Conservation (phyloP, 2,888 invertebrate genomes). For the Habrosyne pyritoides region DNA sequence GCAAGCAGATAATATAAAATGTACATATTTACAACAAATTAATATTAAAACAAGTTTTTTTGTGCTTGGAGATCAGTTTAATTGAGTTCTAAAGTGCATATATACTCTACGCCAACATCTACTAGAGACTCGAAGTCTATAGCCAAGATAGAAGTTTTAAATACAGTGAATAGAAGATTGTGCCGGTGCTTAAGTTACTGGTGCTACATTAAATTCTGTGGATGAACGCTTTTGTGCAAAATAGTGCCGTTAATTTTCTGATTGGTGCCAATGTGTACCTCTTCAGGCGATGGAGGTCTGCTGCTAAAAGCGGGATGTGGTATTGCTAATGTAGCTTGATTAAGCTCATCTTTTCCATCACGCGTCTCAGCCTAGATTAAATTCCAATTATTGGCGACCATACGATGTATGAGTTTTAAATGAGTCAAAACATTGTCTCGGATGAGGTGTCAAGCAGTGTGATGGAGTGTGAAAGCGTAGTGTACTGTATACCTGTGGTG, state of each 20-base stretch:
- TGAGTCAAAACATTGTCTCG: constrained; percentile 3
- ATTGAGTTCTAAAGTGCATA: not conserved
- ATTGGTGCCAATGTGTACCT: constrained; percentile 66
- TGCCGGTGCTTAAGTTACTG: constrained; percentile 51
- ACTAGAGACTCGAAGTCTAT: not conserved
- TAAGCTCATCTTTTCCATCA: constrained; percentile 62
- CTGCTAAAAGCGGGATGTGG: constrained; percentile 68
- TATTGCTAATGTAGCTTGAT: constrained; percentile 64
- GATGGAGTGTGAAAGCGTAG: constrained; percentile 1
- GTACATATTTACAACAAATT: constrained; percentile 5
- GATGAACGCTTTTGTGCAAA: constrained; percentile 23
- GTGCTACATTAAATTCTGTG: constrained; percentile 39
- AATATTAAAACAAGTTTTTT: not conserved
- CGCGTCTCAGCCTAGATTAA: constrained; percentile 74
- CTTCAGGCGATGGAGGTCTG: constrained; percentile 63
- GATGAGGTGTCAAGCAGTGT: constrained; percentile 12
- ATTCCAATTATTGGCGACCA: constrained; percentile 69
- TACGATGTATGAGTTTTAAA: constrained; percentile 40
- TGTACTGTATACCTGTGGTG: constrained; percentile 67
- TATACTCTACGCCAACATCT: not conserved
- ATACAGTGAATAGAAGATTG: constrained; percentile 24
- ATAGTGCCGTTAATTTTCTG: constrained; percentile 27
- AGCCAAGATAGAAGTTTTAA: not conserved
- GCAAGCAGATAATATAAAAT: constrained; percentile 8
- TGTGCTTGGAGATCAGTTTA: not conserved